Percentiles rank a stretch among this genome's conserved stretches.
phyloP scores from a whole-genome alignment of 1,140 invertebrate species.

The Pentalonia nigronervosa region DNA sequence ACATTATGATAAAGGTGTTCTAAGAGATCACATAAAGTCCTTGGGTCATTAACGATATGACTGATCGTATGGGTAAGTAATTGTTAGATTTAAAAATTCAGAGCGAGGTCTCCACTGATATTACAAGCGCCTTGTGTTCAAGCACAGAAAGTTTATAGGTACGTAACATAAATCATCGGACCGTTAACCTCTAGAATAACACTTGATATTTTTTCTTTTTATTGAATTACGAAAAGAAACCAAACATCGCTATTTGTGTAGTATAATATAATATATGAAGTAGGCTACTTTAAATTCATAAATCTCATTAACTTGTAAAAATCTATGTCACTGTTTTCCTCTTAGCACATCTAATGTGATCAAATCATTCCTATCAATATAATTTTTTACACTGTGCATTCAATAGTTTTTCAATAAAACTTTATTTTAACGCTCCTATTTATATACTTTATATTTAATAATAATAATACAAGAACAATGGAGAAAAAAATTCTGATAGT shows the following conservation, averaged over 20 bases:
- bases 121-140: not conserved
- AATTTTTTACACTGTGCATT: not conserved
- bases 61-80: not conserved
- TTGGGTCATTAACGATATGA: conserved; percentile 9
- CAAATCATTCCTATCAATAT: not conserved
- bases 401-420: not conserved
- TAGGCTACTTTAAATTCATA: not conserved
- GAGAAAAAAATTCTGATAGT: not conserved
- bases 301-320: not conserved
- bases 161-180: not conserved
- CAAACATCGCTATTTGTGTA: not conserved
- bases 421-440: not conserved
- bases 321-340: not conserved
- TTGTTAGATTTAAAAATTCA: conserved; percentile 26
- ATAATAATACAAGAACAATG: not conserved
- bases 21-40: not conserved
- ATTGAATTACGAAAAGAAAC: not conserved
- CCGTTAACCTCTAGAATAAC: not conserved
- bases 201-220: not conserved
- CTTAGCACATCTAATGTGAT: not conserved
- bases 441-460: not conserved
- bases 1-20: not conserved
- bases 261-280: not conserved
- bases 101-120: conserved; percentile 29
- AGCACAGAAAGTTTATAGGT: conserved; percentile 10